Percentiles rank a stretch among this genome's conserved stretches.
Conservation (phyloP, 2,113 vertebrate species). For the Excalfactoria chinensis region DNA sequence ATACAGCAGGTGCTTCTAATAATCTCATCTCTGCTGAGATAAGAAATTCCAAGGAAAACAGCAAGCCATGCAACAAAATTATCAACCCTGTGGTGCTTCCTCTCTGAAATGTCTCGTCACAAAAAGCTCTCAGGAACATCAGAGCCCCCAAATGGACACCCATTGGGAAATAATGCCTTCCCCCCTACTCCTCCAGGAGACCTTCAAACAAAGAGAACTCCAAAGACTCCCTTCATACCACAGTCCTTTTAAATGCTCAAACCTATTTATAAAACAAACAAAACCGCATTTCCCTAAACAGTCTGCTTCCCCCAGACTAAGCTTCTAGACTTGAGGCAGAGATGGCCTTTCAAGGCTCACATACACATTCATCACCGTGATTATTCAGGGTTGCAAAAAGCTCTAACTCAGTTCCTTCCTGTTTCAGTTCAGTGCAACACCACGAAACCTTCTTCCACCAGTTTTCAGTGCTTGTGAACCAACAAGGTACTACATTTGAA, state of each 20-base stretch:
- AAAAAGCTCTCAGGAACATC: neutral
- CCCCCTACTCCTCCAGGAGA: neutral
- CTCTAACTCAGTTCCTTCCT: neutral
- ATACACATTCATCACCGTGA: rapidly evolving
- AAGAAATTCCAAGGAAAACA: neutral
- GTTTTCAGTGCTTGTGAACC: neutral
- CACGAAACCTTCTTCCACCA: neutral
- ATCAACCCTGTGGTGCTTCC: neutral
- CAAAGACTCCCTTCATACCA: neutral
- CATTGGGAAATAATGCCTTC: neutral
- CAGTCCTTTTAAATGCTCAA: neutral
- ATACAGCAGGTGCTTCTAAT: neutral
- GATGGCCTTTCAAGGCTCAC: neutral
- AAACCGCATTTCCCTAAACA: neutral
- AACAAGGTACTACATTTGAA: neutral
- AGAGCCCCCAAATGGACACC: neutral
- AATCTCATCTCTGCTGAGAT: neutral
- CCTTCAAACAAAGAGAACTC: neutral
- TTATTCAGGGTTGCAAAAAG: neutral
- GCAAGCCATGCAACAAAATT: neutral
- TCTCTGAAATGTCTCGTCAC: neutral
- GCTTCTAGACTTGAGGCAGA: neutral
- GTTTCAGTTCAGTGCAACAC: neutral
- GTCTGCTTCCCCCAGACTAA: neutral
- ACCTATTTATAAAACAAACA: neutral